Evolutionary conservation across 2,113 vertebrate genomes (phyloP).

Genomic region (Suricata suricatta): DNA sequence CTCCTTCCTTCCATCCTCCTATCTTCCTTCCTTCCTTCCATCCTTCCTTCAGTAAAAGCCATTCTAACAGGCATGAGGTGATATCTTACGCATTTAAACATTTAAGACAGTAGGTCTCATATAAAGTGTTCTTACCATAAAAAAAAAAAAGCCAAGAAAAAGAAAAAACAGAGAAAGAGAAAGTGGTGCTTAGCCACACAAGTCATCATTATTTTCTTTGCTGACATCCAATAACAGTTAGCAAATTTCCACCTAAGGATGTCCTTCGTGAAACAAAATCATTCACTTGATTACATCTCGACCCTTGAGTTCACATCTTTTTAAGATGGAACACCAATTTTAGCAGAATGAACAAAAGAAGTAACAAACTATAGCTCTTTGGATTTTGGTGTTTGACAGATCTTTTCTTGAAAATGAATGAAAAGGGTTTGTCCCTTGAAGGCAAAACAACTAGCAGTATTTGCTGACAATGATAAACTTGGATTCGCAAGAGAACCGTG

Average conservation of each 20-base stretch:
- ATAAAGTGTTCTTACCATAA: background rate
- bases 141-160: background rate
- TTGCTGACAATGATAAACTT: background rate
- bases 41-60: background rate
- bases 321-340: fast-evolving
- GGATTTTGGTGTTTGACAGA: no score
- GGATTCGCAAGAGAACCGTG: background rate
- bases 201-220: fast-evolving
- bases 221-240: no score
- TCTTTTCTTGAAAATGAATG: background rate
- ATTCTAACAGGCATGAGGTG: background rate
- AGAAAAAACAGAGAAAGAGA: background rate
- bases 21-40: background rate
- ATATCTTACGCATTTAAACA: no score
- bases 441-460: no score
- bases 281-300: background rate
- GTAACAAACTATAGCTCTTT: background rate
- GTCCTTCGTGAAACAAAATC: background rate
- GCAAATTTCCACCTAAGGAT: background rate
- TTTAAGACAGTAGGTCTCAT: background rate
- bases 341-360: background rate
- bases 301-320: background rate
- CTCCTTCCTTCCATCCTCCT: background rate
- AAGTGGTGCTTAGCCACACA: background rate
- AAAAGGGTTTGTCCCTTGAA: background rate